Percentiles rank a stretch among this genome's conserved stretches.
phyloP scores from a whole-genome alignment of 2,888 invertebrate species.

The Ectemnius continuus region DNA sequence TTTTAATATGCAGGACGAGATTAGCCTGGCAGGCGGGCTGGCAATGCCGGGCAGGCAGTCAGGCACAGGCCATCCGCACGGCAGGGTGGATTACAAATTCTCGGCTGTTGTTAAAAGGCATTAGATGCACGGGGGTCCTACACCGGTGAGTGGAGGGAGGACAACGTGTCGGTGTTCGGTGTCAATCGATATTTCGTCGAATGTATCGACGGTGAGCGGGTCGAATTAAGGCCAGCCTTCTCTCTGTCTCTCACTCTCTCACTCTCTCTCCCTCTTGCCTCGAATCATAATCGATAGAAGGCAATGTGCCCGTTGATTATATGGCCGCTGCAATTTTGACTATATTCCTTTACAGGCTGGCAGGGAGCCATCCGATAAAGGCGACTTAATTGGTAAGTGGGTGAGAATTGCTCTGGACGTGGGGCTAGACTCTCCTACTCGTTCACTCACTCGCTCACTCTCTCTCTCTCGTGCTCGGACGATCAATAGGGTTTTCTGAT shows the following conservation, averaged over 20 bases:
- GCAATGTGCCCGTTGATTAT: slow-evolving; percentile 19
- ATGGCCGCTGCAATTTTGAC: slow-evolving; percentile 32
- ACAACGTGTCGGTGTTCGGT: slow-evolving; percentile 24
- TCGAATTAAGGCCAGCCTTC: slow-evolving; percentile 34
- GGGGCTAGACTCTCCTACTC: neutral
- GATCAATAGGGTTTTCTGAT: slow-evolving; percentile 57
- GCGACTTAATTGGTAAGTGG: slow-evolving; percentile 56
- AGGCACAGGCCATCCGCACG: neutral
- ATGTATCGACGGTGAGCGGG: slow-evolving; percentile 8
- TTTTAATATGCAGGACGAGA: slow-evolving; percentile 24
- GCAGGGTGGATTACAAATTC: slow-evolving; percentile 6
- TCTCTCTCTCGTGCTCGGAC: neutral
- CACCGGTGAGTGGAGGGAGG: slow-evolving; percentile 12
- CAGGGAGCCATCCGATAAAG: slow-evolving; percentile 49
- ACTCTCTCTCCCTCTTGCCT: neutral
- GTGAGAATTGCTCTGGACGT: slow-evolving; percentile 50
- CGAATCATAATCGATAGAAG: slow-evolving; percentile 33
- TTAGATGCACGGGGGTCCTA: neutral
- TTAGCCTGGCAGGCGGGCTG: slow-evolving; percentile 8
- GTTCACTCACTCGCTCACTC: neutral
- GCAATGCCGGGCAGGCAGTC: neutral
- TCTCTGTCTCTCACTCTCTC: neutral
- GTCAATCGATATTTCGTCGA: slow-evolving; percentile 17
- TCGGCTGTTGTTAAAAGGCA: slow-evolving; percentile 12
- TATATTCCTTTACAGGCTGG: slow-evolving; percentile 32